Percentiles rank a stretch among this genome's conserved stretches.
phyloP scores from a whole-genome alignment of 2,797 vertebrate genomes.

The Alfaro cultratus region DNA sequence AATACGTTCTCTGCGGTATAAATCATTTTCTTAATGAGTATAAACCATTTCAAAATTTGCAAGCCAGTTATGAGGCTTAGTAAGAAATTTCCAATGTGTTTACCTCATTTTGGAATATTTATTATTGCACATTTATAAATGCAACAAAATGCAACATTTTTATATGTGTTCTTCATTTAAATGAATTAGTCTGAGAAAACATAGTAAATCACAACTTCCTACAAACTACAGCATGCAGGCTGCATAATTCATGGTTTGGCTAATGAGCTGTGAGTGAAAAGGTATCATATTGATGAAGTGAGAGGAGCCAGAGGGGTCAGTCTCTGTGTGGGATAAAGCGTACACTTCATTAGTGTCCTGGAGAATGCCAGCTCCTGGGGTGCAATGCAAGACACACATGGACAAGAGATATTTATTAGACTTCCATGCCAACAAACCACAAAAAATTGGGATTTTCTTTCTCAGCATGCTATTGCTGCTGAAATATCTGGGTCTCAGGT shows the following conservation, averaged over 20 bases:
- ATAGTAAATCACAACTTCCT: conserved; percentile 41
- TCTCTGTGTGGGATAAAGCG: conserved; percentile 54
- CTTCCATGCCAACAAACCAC: conserved; percentile 30
- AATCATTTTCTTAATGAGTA: neutral
- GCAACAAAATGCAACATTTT: neutral
- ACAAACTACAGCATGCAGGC: conserved; percentile 51
- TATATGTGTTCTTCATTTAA: neutral
- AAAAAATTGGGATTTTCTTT: conserved; percentile 26
- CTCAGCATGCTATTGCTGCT: conserved; percentile 26
- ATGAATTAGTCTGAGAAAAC: neutral
- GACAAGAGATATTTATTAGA: conserved; percentile 30
- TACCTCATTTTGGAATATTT: conserved; percentile 24
- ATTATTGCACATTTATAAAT: conserved; percentile 24
- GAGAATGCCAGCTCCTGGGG: conserved; percentile 37
- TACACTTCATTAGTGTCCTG: conserved; percentile 58
- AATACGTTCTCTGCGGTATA: conserved; percentile 18
- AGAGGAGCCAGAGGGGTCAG: conserved; percentile 50
- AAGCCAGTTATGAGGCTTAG: conserved; percentile 11
- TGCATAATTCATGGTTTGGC: conserved; percentile 62
- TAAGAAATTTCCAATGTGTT: conserved; percentile 27
- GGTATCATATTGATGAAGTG: conserved; percentile 62
- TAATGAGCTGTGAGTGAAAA: conserved; percentile 66
- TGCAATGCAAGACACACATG: conserved; percentile 46
- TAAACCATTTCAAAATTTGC: neutral
- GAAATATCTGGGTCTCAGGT: conserved; percentile 14